A percentile compares a stretch with the other conserved stretches of the same genome.
phyloP scores from a whole-genome alignment of 2,888 invertebrate genomes.

The Nephrotoma guestfalica region DNA sequence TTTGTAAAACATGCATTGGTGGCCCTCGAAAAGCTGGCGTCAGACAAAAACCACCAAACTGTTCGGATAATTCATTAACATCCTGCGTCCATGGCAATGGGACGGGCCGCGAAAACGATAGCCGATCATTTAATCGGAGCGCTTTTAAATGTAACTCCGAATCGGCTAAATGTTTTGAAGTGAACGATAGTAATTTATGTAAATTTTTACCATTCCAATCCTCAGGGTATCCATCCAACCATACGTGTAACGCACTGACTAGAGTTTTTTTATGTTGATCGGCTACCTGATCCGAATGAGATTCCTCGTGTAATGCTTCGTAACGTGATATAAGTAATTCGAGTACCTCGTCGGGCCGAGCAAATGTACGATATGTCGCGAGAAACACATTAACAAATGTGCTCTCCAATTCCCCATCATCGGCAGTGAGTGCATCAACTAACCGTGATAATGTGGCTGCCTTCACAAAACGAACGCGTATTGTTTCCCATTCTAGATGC shows the following conservation, averaged over 20 bases:
- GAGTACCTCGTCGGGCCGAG: slow-evolving; percentile 73
- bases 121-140: slow-evolving; percentile 14
- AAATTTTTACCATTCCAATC: slow-evolving; percentile 52
- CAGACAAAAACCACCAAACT: slow-evolving; percentile 38
- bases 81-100: slow-evolving; percentile 24
- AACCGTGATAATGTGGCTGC: slow-evolving; percentile 88
- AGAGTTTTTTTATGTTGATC: slow-evolving; percentile 52
- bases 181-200: slow-evolving; percentile 71
- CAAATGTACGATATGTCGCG: slow-evolving; percentile 82
- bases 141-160: slow-evolving; percentile 65
- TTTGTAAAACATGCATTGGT: slow-evolving; percentile 45
- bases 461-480: slow-evolving; percentile 86
- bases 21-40: slow-evolving; percentile 45
- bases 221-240: slow-evolving; percentile 95
- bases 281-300: slow-evolving; percentile 18
- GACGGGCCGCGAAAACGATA: neutral
- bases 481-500: slow-evolving; percentile 98
- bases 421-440: slow-evolving; percentile 85
- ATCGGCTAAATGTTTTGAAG: slow-evolving; percentile 63
- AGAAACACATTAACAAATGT: slow-evolving; percentile 97
- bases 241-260: slow-evolving; percentile 83
- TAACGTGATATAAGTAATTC: slow-evolving; percentile 65
- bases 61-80: slow-evolving; percentile 23
- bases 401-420: slow-evolving; percentile 91
- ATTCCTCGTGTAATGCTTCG: slow-evolving; percentile 40